Evolutionary conservation across 2,888 invertebrate species (phyloP), one percentile per base, ranked within the genome.

Genomic region (Eristalis tenax): DNA sequence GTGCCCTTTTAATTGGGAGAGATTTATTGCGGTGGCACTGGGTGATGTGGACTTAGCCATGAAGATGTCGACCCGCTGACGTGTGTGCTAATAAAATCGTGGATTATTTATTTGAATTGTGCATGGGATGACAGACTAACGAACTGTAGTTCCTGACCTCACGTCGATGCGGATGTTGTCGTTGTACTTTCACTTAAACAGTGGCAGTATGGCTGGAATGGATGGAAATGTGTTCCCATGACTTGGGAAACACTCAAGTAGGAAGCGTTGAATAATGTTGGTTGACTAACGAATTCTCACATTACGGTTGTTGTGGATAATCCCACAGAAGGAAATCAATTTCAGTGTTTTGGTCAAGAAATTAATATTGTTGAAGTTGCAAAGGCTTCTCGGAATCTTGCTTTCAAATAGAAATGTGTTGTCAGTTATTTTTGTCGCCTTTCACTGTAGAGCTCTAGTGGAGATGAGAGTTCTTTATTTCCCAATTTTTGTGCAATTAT

Each of bases 1-100:
- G 87, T 80, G 79, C 71, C 75, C 78, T 70, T 87, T 87, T 87
- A 87, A 87, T 87, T 87, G 87, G 87, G 59, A 71, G 57, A 83
- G 87, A 87, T 87, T 87, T 87, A 87, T 83, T 38, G 79, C 87
- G 35, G 57, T 59, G 56, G 82, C 38, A 68, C 69, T 22, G 68
- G 75, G 71, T 80, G 79, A 75, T 43, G 38, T 23, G 18, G 57
- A n/a, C 75, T 74, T 64, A 71, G 50, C 71, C 76, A 83, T 87
- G 76, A 87, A 83, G 73, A 87, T 87, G 87, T 78, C 83, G 73
- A 73, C 32, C 73, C 22, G 74, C 59, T 75, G 86, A 82, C 50
- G 50, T 83, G 69, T 65, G 74, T 68, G 73, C 50, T 50, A 85
- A 85, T 77, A 77, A 77, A 83, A 70, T 66, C 57, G 64, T 79